Evolutionary conservation across 2,797 vertebrate genomes (phyloP).

Genomic region (Pogonophryne albipinna): DNA sequence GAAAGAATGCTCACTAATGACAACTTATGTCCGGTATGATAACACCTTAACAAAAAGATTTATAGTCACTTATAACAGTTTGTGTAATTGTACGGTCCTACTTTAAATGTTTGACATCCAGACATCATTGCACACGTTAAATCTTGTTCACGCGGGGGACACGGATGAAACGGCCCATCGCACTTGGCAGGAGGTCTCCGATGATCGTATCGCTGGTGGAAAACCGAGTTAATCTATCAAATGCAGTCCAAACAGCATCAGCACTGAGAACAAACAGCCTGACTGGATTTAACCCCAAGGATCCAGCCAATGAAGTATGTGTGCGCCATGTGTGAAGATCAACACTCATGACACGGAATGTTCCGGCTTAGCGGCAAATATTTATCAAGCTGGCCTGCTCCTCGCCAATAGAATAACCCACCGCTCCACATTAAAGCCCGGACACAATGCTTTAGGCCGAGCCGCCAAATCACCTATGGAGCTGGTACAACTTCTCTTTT

Average conservation of each 20-base stretch:
- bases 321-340: slow-evolving; percentile 60
- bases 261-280: slow-evolving; percentile 45
- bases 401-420: slow-evolving; percentile 30
- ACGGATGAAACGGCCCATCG: slow-evolving; percentile 5
- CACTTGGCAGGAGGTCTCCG: slow-evolving; percentile 29
- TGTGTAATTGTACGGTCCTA: background rate
- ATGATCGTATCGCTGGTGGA: slow-evolving; percentile 10
- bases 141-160: background rate
- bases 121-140: slow-evolving; percentile 1
- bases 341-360: slow-evolving; percentile 34
- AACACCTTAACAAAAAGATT: slow-evolving; percentile 7
- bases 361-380: slow-evolving; percentile 59
- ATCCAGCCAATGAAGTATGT: slow-evolving; percentile 36
- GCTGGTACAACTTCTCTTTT: slow-evolving; percentile 71
- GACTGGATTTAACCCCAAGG: slow-evolving; percentile 30
- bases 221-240: slow-evolving; percentile 35
- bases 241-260: slow-evolving; percentile 43
- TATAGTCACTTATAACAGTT: background rate
- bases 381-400: slow-evolving; percentile 54
- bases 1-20: background rate
- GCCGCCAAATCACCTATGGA: slow-evolving; percentile 44
- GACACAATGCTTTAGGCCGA: slow-evolving; percentile 40
- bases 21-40: slow-evolving; percentile 15
- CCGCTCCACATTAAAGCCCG: background rate
- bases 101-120: slow-evolving; percentile 6